Base-by-base conservation (phyloP, 2,797 vertebrate genomes). In the Gallirallus australis region DNA sequence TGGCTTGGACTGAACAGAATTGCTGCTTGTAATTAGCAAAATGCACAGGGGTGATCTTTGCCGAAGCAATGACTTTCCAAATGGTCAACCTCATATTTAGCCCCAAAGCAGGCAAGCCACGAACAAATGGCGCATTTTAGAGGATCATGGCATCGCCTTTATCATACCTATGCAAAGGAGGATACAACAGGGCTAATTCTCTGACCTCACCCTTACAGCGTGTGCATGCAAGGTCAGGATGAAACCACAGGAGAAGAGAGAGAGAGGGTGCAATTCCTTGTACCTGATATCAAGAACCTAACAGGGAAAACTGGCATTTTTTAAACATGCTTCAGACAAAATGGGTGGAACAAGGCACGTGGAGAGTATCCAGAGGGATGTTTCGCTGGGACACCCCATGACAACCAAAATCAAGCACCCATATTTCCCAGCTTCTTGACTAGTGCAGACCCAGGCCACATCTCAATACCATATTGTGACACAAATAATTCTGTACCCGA, bases 1-100 rank as follows among this genome's bases (percentile, higher is more conserved):
- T 95, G 95, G 93, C 91, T 94, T 82, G 75, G 85, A 85, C 83
- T 23, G 4, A 87, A 84, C 70, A 59, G 90, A 95, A 95, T 24
- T 70, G 90, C 61, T 64, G 77, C 82, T 86, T 93, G 37, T 93
- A 96, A 97, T 96, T 91, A 97, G 60, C 60, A 63, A 89, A 94
- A 77, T 7, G 37, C 50, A 92, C 1, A 6, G 64, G 60, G 91
- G 83, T 48, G 33, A 42, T 90, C 92, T 83, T 65, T 72, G 88
- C 79, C 70, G n/a, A 65, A 94, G 71, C 70, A 20, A 1, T 82
- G 82, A 97, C 94, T 96, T 98, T 95, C 82, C 73, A 6, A 24
- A 96, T 60, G 96, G 92, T 82, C 79, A 75, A 23, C 12, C 42
- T n/a, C 54, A 54, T 7, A n/a, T 16, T 59, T 19, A 17, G 48